Percentiles rank a stretch among this genome's conserved stretches.
phyloP scores from a whole-genome alignment of 2,888 invertebrate genomes.

The Tinea semifulvella region DNA sequence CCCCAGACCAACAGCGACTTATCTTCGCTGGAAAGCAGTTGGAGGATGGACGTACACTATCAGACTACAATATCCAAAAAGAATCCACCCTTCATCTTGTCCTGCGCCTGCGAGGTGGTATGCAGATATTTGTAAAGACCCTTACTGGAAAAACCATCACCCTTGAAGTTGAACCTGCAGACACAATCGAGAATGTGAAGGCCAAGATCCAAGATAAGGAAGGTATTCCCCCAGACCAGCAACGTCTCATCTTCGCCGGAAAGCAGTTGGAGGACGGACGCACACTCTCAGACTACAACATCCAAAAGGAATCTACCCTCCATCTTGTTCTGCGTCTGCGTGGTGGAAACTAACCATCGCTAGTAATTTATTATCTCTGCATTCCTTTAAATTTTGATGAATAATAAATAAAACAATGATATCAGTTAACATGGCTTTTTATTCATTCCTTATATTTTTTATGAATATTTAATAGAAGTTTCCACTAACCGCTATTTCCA shows the following conservation, averaged over 20 bases:
- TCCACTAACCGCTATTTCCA: no score
- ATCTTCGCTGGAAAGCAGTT: conserved; percentile 22
- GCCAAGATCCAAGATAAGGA: conserved; percentile 63
- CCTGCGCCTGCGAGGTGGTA: conserved; percentile 18
- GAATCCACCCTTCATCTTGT: conserved; percentile 20
- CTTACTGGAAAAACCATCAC: conserved; percentile 20
- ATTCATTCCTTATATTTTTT: no score
- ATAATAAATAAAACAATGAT: conserved; percentile 3
- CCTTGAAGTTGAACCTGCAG: conserved; percentile 41
- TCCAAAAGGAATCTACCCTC: conserved; percentile 45
- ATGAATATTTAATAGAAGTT: no score
- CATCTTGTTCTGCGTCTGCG: conserved; percentile 67
- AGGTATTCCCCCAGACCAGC: conserved; percentile 67
- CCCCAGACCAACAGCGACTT: conserved; percentile 20
- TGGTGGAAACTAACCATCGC: conserved; percentile 37
- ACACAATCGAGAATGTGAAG: conserved; percentile 70
- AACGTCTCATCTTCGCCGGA: no score
- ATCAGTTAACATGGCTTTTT: neutral
- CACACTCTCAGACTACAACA: conserved; percentile 22
- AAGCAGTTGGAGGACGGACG: no score
- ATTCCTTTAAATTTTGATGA: conserved; percentile 6
- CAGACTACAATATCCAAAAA: conserved; percentile 22
- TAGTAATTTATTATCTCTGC: neutral
- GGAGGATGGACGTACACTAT: conserved; percentile 20
- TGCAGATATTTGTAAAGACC: conserved; percentile 18